These are phyloP conservation scores for Sthenelais limicola DNA, from an alignment of 2,888 invertebrate species.

Conservation along the genomic window DNA sequence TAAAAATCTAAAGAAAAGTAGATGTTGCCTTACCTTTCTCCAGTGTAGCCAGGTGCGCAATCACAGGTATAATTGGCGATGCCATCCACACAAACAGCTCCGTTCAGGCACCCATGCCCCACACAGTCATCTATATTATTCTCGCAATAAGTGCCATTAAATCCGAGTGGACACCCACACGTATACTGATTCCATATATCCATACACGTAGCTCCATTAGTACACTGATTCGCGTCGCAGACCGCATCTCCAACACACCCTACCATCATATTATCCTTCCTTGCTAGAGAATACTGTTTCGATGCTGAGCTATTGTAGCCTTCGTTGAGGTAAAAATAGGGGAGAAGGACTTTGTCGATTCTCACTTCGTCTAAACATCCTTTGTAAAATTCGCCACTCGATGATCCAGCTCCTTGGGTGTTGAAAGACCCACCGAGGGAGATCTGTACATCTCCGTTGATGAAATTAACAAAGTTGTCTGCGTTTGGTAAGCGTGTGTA, in stretches of 20 bases:
- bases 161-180: constrained; percentile 64
- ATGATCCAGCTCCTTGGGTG: no score
- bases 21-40: constrained; percentile 40
- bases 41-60: constrained; percentile 54
- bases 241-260: constrained; percentile 51
- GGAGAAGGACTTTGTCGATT: constrained; percentile 86
- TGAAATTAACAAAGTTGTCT: neutral
- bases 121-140: constrained; percentile 53
- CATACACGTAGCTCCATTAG: constrained; percentile 77
- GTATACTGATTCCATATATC: constrained; percentile 60
- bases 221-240: constrained; percentile 81
- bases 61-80: constrained; percentile 53
- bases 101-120: constrained; percentile 45
- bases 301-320: constrained; percentile 40
- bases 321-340: constrained; percentile 77
- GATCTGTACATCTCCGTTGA: constrained; percentile 16
- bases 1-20: no score
- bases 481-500: no score
- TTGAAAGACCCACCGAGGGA: no score
- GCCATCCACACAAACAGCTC: constrained; percentile 49
- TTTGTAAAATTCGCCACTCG: constrained; percentile 72
- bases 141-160: constrained; percentile 49
- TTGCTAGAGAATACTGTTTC: constrained; percentile 37
- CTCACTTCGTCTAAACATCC: constrained; percentile 92
- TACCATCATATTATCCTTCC: constrained; percentile 41